Conservation (phyloP, 2,797 vertebrate genomes). For the Lophius americanus region DNA sequence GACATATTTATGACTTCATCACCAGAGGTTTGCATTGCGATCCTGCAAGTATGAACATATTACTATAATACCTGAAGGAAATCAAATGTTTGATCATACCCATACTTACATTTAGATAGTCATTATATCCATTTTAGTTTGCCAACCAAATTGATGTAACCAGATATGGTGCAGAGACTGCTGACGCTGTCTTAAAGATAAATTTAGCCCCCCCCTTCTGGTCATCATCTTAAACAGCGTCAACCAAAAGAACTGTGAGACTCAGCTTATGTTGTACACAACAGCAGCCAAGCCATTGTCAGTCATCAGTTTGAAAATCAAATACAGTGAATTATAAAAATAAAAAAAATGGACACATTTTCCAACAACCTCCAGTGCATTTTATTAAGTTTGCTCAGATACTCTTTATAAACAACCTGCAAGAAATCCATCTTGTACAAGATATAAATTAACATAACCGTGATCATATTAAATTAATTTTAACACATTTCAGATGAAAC, state of each 20-base stretch:
- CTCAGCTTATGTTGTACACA: neutral
- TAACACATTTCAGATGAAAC: slow-evolving; percentile 45
- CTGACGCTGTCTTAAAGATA: slow-evolving; percentile 55
- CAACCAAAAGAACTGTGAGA: slow-evolving; percentile 3
- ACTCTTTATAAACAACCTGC: slow-evolving; percentile 68
- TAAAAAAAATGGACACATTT: slow-evolving; percentile 2
- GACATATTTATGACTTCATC: neutral
- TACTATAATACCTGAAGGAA: no score
- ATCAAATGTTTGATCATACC: neutral
- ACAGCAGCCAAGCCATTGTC: neutral
- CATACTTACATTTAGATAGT: neutral
- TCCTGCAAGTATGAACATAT: neutral
- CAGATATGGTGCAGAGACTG: slow-evolving; percentile 46
- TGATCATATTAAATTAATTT: slow-evolving; percentile 61
- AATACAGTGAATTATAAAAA: neutral
- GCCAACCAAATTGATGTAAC: slow-evolving; percentile 38
- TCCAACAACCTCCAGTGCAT: slow-evolving; percentile 72
- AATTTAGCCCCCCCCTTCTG: slow-evolving; percentile 59
- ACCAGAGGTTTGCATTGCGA: neutral
- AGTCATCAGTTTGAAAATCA: neutral
- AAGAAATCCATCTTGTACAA: slow-evolving; percentile 40
- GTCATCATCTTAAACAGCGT: slow-evolving; percentile 8
- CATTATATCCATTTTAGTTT: slow-evolving; percentile 19
- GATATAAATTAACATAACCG: slow-evolving; percentile 72
- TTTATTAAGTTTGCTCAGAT: slow-evolving; percentile 77